phyloP scores from a whole-genome alignment of 64 coral and sea anemone species.

The Pachyseris speciosa region DNA sequence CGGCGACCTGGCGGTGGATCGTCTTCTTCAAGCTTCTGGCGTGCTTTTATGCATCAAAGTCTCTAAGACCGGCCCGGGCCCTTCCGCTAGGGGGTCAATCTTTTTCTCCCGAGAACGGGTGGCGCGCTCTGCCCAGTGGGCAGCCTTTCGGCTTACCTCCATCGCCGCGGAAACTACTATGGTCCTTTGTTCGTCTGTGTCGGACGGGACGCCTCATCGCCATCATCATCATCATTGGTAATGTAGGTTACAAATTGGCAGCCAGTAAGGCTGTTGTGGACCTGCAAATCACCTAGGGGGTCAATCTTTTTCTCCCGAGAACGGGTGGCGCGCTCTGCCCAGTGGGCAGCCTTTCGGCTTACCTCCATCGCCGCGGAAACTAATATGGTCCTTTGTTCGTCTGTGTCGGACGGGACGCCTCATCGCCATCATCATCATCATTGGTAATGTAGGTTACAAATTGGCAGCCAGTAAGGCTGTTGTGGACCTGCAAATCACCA shows the following conservation, averaged over 20 bases:
- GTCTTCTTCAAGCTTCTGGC: background rate
- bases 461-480: too few relatives aligned
- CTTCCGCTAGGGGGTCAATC: too few relatives aligned
- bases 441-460: too few relatives aligned
- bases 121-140: background rate
- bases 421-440: too few relatives aligned
- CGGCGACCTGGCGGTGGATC: background rate
- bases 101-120: background rate
- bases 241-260: too few relatives aligned
- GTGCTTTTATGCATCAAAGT: background rate
- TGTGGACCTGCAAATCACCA: too few relatives aligned
- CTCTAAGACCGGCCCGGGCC: slow-evolving; percentile 15
- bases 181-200: background rate
- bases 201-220: background rate
- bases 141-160: background rate
- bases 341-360: background rate
- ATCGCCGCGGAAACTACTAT: background rate
- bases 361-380: background rate
- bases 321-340: background rate
- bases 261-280: too few relatives aligned
- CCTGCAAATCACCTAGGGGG: too few relatives aligned
- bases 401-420: too few relatives aligned
- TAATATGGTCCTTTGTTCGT: background rate
- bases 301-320: background rate
- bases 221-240: background rate